phyloP scores from a whole-genome alignment of 2,113 vertebrate genomes.

The Syngnathoides biaculeatus region DNA sequence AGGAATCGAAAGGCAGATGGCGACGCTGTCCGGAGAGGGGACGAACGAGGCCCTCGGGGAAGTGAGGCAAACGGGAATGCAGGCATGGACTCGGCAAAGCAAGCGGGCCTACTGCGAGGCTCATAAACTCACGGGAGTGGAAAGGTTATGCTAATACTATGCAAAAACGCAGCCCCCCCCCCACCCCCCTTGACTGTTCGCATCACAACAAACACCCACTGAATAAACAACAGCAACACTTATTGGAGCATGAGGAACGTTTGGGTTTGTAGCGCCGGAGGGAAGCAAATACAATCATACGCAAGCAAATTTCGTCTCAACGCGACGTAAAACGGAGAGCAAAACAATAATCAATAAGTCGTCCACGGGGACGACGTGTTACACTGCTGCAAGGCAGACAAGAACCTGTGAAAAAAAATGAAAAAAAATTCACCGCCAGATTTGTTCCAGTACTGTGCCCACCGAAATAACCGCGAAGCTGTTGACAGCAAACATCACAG shows the following conservation, averaged over 20 bases:
- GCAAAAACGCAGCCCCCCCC: conserved; percentile 29
- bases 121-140: conserved; percentile 47
- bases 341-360: conserved; percentile 33
- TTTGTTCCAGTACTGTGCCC: conserved; percentile 45
- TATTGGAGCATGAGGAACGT: not conserved
- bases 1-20: conserved; percentile 10
- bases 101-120: conserved; percentile 37
- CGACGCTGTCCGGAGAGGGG: conserved; percentile 8
- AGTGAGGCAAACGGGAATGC: conserved; percentile 29
- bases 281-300: conserved; percentile 17
- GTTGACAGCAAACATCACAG: conserved; percentile 25
- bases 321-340: conserved; percentile 14
- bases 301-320: not conserved
- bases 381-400: conserved; percentile 6
- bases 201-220: conserved; percentile 21
- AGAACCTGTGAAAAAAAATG: conserved; percentile 15
- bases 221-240: conserved; percentile 17
- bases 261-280: conserved; percentile 12
- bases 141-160: conserved; percentile 44
- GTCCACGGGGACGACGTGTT: conserved; percentile 20
- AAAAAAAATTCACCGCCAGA: not conserved
- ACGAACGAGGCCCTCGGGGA: conserved; percentile 10
- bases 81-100: conserved; percentile 37
- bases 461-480: conserved; percentile 13
- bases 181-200: not conserved